Percentiles rank a stretch among this genome's conserved stretches.
Evolutionary conservation across 2,113 vertebrate species (phyloP).

Genomic region (Actinemys pallida): DNA sequence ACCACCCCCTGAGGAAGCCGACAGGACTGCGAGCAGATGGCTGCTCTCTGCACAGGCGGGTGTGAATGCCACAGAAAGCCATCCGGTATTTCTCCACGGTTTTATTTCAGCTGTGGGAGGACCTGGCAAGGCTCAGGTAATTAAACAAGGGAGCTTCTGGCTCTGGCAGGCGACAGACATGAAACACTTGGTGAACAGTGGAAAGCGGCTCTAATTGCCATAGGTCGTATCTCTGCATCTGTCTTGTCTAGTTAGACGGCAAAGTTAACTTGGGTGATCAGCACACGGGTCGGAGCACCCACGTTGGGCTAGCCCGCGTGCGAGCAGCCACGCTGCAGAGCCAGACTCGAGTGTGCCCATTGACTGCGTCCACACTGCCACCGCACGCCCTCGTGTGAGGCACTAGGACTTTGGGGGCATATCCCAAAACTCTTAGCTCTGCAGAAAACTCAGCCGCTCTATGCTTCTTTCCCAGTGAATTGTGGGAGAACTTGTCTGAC

Average conservation of each 20-base stretch:
- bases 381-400: background rate
- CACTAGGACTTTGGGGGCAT: background rate
- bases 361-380: background rate
- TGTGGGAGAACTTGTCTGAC: background rate
- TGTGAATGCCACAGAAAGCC: background rate
- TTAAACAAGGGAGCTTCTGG: background rate
- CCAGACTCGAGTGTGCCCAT: too few species aligned
- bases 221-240: background rate
- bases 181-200: background rate
- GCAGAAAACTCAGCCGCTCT: too few species aligned
- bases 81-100: background rate
- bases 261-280: background rate
- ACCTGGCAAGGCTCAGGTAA: background rate
- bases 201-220: background rate
- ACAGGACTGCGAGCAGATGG: background rate
- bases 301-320: too few species aligned
- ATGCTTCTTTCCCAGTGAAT: background rate
- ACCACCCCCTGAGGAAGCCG: background rate
- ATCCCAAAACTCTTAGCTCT: background rate
- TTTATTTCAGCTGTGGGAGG: background rate
- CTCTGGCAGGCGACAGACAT: background rate
- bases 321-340: background rate
- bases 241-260: background rate
- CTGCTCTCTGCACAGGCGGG: background rate
- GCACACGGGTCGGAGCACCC: rapidly evolving